Percentiles rank a stretch among this genome's conserved stretches.
These are phyloP conservation scores for Andrena cerasifolii DNA, from an alignment of 1,140 invertebrate genomes.

Conservation along the genomic window DNA sequence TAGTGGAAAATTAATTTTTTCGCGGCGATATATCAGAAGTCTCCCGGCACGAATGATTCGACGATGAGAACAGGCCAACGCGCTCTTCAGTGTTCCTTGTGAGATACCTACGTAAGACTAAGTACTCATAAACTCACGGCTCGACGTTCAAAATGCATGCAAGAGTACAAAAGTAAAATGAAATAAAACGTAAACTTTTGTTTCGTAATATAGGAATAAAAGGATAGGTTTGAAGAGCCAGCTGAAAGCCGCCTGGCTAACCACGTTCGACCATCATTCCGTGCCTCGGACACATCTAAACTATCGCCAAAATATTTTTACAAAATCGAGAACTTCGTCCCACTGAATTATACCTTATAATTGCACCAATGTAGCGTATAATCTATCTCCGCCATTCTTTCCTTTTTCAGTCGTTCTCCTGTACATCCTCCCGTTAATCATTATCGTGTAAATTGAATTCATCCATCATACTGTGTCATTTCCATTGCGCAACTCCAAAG, in stretches of 20 bases:
- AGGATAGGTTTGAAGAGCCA: not conserved
- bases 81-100: not conserved
- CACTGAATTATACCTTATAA: conserved; percentile 47
- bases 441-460: conserved; percentile 12
- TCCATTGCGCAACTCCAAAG: not conserved
- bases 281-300: conserved; percentile 13
- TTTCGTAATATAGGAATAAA: not conserved
- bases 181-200: conserved; percentile 14
- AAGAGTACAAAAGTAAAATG: not conserved
- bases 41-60: conserved; percentile 12
- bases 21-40: conserved; percentile 29
- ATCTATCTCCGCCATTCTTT: not conserved
- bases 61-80: conserved; percentile 5
- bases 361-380: conserved; percentile 48
- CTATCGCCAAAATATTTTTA: conserved; percentile 21
- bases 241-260: not conserved
- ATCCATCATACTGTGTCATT: not conserved
- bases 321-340: conserved; percentile 10
- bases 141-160: no score
- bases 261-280: not conserved
- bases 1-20: conserved; percentile 1
- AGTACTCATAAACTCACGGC: not conserved
- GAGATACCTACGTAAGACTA: not conserved
- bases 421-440: conserved; percentile 5
- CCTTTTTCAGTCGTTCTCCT: conserved; percentile 33